These are phyloP conservation scores for Seira sanloemensis DNA, from an alignment of 2,888 invertebrate genomes.

Conservation along the genomic window DNA sequence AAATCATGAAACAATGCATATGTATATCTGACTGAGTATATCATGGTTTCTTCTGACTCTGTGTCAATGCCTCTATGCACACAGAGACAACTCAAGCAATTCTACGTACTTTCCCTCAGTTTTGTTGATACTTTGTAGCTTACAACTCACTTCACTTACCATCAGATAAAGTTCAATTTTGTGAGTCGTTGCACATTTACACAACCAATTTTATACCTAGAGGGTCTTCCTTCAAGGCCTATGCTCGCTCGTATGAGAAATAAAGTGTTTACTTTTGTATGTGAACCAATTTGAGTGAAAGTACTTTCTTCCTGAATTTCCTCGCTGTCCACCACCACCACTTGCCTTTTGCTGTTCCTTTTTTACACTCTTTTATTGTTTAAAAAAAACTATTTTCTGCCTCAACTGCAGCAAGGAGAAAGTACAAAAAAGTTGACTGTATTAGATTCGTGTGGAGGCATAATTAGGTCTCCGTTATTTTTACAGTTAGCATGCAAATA, in stretches of 20 bases:
- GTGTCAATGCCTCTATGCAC: slow-evolving; percentile 35
- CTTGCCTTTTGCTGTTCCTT: neutral
- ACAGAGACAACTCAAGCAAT: neutral
- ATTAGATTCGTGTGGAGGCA: neutral
- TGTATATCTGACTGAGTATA: neutral
- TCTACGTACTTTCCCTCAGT: no score
- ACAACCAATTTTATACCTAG: slow-evolving; percentile 13
- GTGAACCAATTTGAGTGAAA: slow-evolving; percentile 14
- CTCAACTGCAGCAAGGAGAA: neutral
- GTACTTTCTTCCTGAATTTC: slow-evolving; percentile 5
- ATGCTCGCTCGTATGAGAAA: neutral
- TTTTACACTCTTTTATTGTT: neutral
- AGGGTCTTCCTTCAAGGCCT: neutral
- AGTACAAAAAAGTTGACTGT: neutral
- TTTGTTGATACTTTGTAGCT: slow-evolving; percentile 15
- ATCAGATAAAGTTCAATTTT: slow-evolving; percentile 50
- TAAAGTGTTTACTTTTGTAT: slow-evolving; percentile 14
- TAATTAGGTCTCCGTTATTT: slow-evolving; percentile 14
- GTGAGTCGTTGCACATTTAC: slow-evolving; percentile 35
- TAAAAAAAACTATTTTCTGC: neutral
- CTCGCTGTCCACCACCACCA: neutral
- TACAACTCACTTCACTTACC: slow-evolving; percentile 14
- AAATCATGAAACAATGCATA: neutral
- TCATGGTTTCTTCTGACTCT: neutral
- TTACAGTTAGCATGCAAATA: slow-evolving; percentile 19